A percentile compares a stretch with the other conserved stretches of the same genome.
These are phyloP conservation scores for Portevinia maculata DNA, from an alignment of 2,888 invertebrate genomes.

Conservation along the genomic window DNA sequence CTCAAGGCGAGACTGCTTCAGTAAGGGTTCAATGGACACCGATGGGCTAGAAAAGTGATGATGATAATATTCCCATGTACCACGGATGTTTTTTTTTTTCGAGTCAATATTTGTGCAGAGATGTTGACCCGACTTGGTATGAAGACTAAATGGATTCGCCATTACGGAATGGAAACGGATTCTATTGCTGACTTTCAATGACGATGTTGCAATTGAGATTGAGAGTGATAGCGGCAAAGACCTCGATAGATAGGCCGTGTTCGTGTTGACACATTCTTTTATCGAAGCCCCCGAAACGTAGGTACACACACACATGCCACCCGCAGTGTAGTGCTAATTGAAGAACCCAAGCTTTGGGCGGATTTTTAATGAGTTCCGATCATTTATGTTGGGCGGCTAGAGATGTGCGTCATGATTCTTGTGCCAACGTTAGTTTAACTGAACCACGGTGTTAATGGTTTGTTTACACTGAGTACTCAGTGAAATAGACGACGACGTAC, in stretches of 20 bases:
- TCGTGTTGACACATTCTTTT: slow-evolving; percentile 34
- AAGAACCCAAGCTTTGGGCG: slow-evolving; percentile 49
- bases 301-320: slow-evolving; percentile 20
- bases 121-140: slow-evolving; percentile 34
- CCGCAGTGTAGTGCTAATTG: slow-evolving; percentile 61
- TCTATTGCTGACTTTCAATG: slow-evolving; percentile 18
- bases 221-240: slow-evolving; percentile 26
- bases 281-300: slow-evolving; percentile 24
- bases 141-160: slow-evolving; percentile 9
- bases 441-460: slow-evolving; percentile 58
- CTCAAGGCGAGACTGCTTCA: slow-evolving; percentile 5
- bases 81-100: slow-evolving; percentile 21
- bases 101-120: slow-evolving; percentile 57
- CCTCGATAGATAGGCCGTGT: slow-evolving; percentile 4
- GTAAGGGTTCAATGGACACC: slow-evolving; percentile 64
- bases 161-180: slow-evolving; percentile 13
- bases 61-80: slow-evolving; percentile 31
- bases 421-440: slow-evolving; percentile 50
- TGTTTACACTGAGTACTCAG: slow-evolving; percentile 28
- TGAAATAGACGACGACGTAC: not conserved
- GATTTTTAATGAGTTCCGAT: slow-evolving; percentile 32
- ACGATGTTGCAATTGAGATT: slow-evolving; percentile 49
- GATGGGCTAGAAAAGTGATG: slow-evolving; percentile 50
- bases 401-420: slow-evolving; percentile 37
- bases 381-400: slow-evolving; percentile 8